Evolutionary conservation across 2,888 invertebrate genomes (phyloP).

Genomic region (Ennomos erosarius): DNA sequence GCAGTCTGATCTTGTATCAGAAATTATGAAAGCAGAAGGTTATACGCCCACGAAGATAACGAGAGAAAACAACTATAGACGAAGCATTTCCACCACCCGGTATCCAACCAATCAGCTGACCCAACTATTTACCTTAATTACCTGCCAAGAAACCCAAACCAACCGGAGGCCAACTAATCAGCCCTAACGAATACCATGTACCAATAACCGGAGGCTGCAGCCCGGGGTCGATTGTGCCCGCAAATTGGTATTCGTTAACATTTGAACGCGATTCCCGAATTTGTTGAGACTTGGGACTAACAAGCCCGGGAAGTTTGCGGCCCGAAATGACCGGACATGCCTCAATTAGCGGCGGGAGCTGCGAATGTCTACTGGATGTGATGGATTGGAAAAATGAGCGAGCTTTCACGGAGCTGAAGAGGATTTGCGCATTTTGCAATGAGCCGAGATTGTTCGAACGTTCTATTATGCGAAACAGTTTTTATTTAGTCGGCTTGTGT

Average conservation of each 20-base stretch:
- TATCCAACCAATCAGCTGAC: slow-evolving; percentile 9
- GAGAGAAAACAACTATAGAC: too few relatives aligned
- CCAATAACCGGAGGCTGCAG: slow-evolving; percentile 43
- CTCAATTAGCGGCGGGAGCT: slow-evolving; percentile 70
- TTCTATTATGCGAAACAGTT: too few relatives aligned
- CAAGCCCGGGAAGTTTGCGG: slow-evolving; percentile 71
- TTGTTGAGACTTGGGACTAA: slow-evolving; percentile 74
- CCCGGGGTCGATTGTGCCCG: slow-evolving; percentile 48
- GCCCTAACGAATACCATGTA: slow-evolving; percentile 65
- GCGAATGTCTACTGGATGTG: slow-evolving; percentile 51
- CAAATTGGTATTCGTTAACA: slow-evolving; percentile 82
- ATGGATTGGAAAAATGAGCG: slow-evolving; percentile 22
- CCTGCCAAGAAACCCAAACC: slow-evolving; percentile 38
- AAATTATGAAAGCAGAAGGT: too few relatives aligned
- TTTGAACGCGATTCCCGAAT: slow-evolving; percentile 79
- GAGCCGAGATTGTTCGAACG: too few relatives aligned
- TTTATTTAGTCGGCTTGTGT: too few relatives aligned
- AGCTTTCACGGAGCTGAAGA: slow-evolving; percentile 3
- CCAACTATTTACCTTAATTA: slow-evolving; percentile 34
- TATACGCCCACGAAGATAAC: too few relatives aligned
- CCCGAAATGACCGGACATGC: slow-evolving; percentile 76
- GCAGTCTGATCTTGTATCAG: too few relatives aligned
- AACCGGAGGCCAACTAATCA: slow-evolving; percentile 66
- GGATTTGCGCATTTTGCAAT: background rate
- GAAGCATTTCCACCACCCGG: too few relatives aligned